Evolutionary conservation across 2,888 invertebrate genomes (phyloP), one percentile per base, ranked within the genome.

Genomic region (Agonum fuliginosum): DNA sequence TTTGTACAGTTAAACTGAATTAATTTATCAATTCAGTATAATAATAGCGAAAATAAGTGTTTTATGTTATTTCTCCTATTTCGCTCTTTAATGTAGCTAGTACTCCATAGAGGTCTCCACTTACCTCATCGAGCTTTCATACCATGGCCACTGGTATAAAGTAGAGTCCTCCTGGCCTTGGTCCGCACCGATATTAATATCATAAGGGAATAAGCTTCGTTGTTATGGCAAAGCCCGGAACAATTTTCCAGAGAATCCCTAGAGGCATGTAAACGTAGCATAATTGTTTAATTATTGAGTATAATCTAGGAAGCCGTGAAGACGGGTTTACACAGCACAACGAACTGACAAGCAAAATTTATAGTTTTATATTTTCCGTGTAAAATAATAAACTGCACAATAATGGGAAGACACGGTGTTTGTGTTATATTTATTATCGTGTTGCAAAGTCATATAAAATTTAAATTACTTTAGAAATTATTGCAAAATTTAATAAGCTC

Each of bases 211-310:
- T 86, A 86, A 86, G 85, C 85, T 84, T 70, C 70, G 85, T 83
- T 84, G 85, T 86, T 86, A 86, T 86, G 84, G 86, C 86, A 83
- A 84, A 85, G 84, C 86, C 85, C 86, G 83, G 85, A 84, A 85
- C 86, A 86, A 87, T 86, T 86, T 86, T 86, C 85, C 81, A 81
- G 82, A 81, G 80, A 75, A 78, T 84, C 86, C 85, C 86, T 51
- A 77, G 86, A 84, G 86, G 84, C 85, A 81, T 81, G 85, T 86
- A 86, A 86, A 86, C 86, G 86, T 82, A 85, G 85, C 84, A 86
- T 87, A 87, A 87, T 87, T 87, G 86, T 87, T 87, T 86, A 87
- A 87, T 87, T 86, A 87, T 87, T 87, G 86, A 87, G 84, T 85
- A 87, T 87, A 86, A 87, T 87, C 87, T 85, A 81, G 84, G 81